Evolutionary conservation across 2,888 invertebrate species (phyloP), one percentile per base, ranked within the genome.

Genomic region (Drosophila imparisetae): DNA sequence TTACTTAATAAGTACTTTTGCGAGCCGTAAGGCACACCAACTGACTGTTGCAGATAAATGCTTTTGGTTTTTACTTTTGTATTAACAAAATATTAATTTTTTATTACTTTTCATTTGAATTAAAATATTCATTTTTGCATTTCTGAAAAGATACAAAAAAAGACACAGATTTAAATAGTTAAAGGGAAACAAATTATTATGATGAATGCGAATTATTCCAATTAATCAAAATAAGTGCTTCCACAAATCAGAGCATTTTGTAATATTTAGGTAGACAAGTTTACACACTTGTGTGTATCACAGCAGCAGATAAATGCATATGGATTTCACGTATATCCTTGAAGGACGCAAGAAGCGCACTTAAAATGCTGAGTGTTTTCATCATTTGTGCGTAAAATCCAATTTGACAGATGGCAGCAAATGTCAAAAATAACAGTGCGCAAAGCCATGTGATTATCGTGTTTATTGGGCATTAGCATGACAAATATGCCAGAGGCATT

Each of bases 331-430:
- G 15, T 7, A 45, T 24, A 15, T 45, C 21, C 24, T 15, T 3
- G 45, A 45, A 13, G 11, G 36, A 58, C 58, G 24, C 42, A 42
- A 52, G 24, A 27, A 48, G 38, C 6, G 42, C 68, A 54, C 38
- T 73, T 75, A 21, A 69, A 72, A 66, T 67, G 30, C 27, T 30
- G 38, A 61, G 42, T 64, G 49, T 72, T 72, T 68, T 57, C 40
- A 42, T 60, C 67, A 69, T 62, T 40, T 18, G 60, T 49, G 62
- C 80, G 63, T 69, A 49, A 66, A 81, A 72, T 73, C 55, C 80
- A 83, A 76, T 80, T 83, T 57, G 29, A 8, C 61, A 73, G 68
- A 57, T 78, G 79, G 45, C 63, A 53, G 38, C 48, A 74, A 69
- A 55, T 53, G 38, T 24, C 29, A n/a, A 34, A 40, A 38, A 42